Percentiles rank a stretch among this genome's conserved stretches.
Evolutionary conservation across 2,797 vertebrate genomes (phyloP).

Genomic region (Masticophis lateralis): DNA sequence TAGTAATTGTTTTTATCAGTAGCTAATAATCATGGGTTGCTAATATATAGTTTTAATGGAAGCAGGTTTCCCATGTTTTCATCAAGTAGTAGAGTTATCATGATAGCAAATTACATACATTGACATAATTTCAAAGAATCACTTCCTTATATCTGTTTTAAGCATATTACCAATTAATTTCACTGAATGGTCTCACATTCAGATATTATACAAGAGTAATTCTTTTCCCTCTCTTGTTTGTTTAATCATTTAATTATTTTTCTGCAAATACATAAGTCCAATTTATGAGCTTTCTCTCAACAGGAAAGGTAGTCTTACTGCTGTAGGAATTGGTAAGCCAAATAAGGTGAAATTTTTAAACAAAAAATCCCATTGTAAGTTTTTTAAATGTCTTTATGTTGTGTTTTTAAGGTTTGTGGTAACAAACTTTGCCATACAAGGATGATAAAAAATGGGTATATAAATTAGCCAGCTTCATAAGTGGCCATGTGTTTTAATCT

Average conservation of each 20-base stretch:
- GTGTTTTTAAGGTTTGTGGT: neutral
- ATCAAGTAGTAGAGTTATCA: neutral
- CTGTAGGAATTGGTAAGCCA: neutral
- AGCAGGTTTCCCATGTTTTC: neutral
- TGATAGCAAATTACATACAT: neutral
- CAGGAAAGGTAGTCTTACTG: neutral
- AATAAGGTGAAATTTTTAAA: neutral
- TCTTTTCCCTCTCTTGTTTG: neutral
- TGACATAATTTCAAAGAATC: neutral
- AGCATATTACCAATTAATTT: neutral
- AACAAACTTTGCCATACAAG: neutral
- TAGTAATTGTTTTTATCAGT: neutral
- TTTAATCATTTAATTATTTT: neutral
- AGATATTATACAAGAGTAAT: neutral
- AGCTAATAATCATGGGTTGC: neutral
- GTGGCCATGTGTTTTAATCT: neutral
- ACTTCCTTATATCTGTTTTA: neutral
- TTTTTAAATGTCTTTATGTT: neutral
- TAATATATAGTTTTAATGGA: neutral
- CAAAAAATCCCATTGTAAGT: neutral
- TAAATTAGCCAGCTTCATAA: neutral
- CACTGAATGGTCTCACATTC: neutral
- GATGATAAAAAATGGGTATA: neutral
- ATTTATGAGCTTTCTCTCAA: neutral
- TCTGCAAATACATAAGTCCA: neutral